phyloP scores from a whole-genome alignment of 2,797 vertebrate species.

The Atherinosoma microstoma region DNA sequence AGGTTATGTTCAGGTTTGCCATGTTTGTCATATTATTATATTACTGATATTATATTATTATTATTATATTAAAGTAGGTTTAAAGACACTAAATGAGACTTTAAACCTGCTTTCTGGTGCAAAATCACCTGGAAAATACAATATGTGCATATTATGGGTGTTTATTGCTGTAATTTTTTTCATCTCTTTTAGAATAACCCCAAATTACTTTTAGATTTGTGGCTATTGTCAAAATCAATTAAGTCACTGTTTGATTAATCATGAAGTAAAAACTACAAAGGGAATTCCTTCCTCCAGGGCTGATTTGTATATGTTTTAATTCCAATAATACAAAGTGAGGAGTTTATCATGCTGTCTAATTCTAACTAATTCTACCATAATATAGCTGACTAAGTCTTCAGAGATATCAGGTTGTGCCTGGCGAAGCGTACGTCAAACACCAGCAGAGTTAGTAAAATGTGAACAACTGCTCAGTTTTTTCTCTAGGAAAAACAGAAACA shows the following conservation, averaged over 20 bases:
- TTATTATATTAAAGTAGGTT: no score
- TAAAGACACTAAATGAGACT: neutral
- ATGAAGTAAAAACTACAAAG: neutral
- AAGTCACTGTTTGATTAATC: neutral
- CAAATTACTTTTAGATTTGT: neutral
- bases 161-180: neutral
- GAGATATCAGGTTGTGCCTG: neutral
- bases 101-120: neutral
- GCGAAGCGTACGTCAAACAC: neutral
- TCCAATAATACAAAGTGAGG: neutral
- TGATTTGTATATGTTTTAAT: neutral
- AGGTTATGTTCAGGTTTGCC: neutral
- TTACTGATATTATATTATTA: neutral
- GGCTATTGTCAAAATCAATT: neutral
- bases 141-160: neutral
- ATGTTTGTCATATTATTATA: neutral
- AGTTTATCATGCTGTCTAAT: neutral
- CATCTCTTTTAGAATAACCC: neutral
- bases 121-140: constrained; percentile 1
- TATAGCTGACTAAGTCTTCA: neutral
- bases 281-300: neutral
- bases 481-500: neutral
- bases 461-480: neutral
- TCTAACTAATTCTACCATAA: neutral
- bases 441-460: no score